Evolutionary conservation across 1,140 invertebrate species (phyloP).

Genomic region (Drosophila littoralis): DNA sequence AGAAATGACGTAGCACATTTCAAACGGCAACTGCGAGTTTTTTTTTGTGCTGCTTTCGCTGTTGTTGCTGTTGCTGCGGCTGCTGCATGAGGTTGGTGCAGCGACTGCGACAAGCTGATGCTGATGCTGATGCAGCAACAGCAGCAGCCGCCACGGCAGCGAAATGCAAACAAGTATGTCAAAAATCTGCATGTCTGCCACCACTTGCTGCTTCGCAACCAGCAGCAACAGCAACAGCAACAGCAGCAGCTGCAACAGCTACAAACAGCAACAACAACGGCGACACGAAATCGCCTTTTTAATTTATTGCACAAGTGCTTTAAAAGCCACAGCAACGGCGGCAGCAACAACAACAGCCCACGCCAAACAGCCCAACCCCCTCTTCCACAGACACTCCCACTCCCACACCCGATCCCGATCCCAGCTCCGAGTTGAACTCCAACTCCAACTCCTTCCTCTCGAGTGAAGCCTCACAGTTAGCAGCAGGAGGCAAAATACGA

Average conservation of each 20-base stretch:
- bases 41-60: conserved; percentile 26
- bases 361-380: conserved; percentile 39
- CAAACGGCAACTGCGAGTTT: conserved; percentile 31
- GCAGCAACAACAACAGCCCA: conserved; percentile 45
- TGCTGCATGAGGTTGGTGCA: conserved; percentile 62
- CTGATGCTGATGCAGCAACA: conserved; percentile 50
- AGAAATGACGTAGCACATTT: conserved; percentile 66
- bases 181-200: conserved; percentile 82
- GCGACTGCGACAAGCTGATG: conserved; percentile 59
- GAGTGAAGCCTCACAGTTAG: conserved; percentile 54
- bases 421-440: neutral
- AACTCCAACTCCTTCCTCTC: conserved; percentile 25
- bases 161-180: conserved; percentile 83
- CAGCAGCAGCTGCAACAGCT: conserved; percentile 17
- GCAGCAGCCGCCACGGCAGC: conserved; percentile 67
- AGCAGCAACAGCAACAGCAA: conserved; percentile 35
- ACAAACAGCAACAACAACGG: conserved; percentile 55
- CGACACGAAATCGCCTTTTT: conserved; percentile 80
- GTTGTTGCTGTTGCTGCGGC: conserved; percentile 6
- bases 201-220: conserved; percentile 64
- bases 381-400: conserved; percentile 24
- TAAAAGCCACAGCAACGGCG: conserved; percentile 61
- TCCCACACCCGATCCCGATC: neutral
- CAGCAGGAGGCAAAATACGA: conserved; percentile 81
- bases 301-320: conserved; percentile 83